Evolutionary conservation across 2,888 invertebrate genomes (phyloP).

Genomic region (Leptothorax acervorum): DNA sequence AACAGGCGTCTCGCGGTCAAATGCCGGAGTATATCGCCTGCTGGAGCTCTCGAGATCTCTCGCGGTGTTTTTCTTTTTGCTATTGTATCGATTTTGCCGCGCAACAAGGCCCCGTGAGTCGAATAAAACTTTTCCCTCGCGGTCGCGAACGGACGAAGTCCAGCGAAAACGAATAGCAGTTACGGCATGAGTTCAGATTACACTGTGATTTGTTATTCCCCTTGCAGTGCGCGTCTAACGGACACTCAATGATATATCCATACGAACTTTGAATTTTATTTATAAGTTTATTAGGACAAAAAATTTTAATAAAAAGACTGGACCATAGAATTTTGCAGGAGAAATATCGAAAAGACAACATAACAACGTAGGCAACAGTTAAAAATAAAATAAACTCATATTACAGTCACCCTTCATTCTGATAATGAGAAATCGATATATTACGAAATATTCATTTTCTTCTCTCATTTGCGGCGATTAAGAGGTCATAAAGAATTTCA

Average conservation of each 20-base stretch:
- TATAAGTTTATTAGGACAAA: not conserved
- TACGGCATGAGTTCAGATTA: not conserved
- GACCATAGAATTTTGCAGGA: not conserved
- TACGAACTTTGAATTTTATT: not conserved
- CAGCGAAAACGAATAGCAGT: not conserved
- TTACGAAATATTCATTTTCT: not conserved
- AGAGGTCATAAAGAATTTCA: not conserved
- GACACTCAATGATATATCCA: not conserved
- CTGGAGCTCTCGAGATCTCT: not conserved
- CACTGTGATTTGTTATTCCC: not conserved
- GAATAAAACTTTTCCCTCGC: not conserved
- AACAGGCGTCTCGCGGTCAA: constrained; percentile 13
- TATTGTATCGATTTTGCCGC: not conserved
- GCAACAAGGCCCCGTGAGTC: not conserved
- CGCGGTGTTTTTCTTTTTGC: not conserved
- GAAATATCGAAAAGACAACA: not conserved
- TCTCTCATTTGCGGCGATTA: not conserved
- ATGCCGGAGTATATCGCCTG: not conserved
- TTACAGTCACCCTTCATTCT: not conserved
- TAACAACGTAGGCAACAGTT: not conserved
- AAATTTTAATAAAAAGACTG: not conserved
- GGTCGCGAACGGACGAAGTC: not conserved
- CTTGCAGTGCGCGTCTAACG: not conserved
- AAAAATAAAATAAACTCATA: not conserved
- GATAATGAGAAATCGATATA: not conserved